Evolutionary conservation across 2,797 vertebrate species (phyloP).

Genomic region (Labeo calbasu): DNA sequence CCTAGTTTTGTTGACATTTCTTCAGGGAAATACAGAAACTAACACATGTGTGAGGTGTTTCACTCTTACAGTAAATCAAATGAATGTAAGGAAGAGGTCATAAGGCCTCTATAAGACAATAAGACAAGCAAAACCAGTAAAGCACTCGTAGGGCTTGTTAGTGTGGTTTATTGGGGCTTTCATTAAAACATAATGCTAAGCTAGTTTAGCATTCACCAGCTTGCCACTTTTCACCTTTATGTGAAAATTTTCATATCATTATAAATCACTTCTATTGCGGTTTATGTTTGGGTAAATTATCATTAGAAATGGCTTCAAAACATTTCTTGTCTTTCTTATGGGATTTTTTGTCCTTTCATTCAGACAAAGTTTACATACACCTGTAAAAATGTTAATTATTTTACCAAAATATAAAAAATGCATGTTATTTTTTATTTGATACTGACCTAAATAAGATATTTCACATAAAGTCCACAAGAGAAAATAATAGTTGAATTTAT

Average conservation of each 20-base stretch:
- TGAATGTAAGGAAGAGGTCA: background rate
- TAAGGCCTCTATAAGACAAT: background rate
- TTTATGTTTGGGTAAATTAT: background rate
- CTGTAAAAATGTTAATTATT: too few relatives aligned
- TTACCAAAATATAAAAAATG: too few relatives aligned
- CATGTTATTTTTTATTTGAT: too few relatives aligned
- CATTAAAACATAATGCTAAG: background rate
- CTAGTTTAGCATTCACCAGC: background rate
- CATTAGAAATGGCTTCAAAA: background rate
- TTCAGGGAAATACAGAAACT: background rate
- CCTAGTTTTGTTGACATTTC: background rate
- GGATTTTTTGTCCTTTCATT: background rate
- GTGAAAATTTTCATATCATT: background rate
- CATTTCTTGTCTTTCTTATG: background rate
- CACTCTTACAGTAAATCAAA: background rate
- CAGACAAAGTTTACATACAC: too few relatives aligned
- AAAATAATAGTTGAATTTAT: too few relatives aligned
- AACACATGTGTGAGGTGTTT: background rate
- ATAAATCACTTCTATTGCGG: background rate
- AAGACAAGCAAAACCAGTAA: background rate
- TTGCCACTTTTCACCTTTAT: background rate
- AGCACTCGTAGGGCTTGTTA: background rate
- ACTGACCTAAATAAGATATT: too few relatives aligned
- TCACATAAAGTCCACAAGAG: too few relatives aligned
- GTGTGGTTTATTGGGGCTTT: background rate